Base-by-base conservation (phyloP, 2,888 invertebrate species). In the Reticulitermes lucifugus region DNA sequence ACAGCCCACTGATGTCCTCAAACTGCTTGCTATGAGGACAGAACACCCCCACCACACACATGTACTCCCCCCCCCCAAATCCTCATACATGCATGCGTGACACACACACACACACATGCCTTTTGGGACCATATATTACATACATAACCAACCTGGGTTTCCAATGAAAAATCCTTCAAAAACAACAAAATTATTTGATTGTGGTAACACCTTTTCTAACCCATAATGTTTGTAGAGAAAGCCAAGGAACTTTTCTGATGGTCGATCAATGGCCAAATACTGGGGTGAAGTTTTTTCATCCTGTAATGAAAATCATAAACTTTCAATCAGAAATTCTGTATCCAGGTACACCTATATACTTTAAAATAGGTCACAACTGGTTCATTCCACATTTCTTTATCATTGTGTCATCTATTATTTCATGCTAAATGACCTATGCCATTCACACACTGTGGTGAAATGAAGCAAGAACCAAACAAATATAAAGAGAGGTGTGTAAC, bases 261-360 rank as follows among this genome's bases (percentile, higher is more conserved):
- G 99, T 71, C 97, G 94, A 91, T 99, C 99, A 87, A 99, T 96
- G 0, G 99, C 98, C 88, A 98, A 91, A 89, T 96, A 94, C 5
- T 94, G 91, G 0, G 96, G 95, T 80, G 91, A 90, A 77, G 94
- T 92, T 83, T 94, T 92, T 91, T 95, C 94, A 87, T 95, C 95
- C 94, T 96, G 91, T 86, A 93, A 91, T 86, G 89, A 77, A 46
- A 73, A 6, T 73, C 41, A 41, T n/a, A n/a, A 0, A 55, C 55
- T 55, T 55, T 51, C 51, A 51, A 51, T 51, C 14, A 51, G 51
- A 65, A 12, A 65, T 65, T 5, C 10, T 9, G 10, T 21, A n/a
- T n/a, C 9, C 65, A 65, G n/a, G 21, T 25, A 65, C 22, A 12
- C 18, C 1, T 65, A 9, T 12, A 65, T 65, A 65, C 9, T 22